Evolutionary conservation across 2,888 invertebrate species (phyloP).

Genomic region (Epirrhoe tristata): DNA sequence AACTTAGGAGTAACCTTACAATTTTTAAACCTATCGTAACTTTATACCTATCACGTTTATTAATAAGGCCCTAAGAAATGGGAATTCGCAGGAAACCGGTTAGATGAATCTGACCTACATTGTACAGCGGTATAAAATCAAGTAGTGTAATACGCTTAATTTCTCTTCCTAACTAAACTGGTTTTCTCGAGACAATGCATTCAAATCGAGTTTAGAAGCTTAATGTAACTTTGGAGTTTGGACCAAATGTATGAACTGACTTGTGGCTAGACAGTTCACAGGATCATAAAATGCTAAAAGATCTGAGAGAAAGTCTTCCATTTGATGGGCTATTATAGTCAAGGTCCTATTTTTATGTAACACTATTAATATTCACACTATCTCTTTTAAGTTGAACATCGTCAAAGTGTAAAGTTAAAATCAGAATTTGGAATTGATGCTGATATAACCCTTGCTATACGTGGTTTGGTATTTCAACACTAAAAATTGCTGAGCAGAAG

Average conservation of each 20-base stretch:
- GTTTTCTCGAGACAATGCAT: not conserved
- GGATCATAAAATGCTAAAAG: too few relatives aligned
- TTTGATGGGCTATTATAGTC: too few relatives aligned
- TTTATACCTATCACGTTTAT: too few relatives aligned
- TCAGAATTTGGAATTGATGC: not conserved
- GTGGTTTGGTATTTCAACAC: not conserved
- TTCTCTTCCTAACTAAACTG: not conserved
- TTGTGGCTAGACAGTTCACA: too few relatives aligned
- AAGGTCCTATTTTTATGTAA: not conserved
- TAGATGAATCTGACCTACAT: slow-evolving; percentile 22
- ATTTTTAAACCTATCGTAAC: too few relatives aligned
- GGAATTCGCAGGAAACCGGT: slow-evolving; percentile 19
- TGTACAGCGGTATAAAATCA: not conserved
- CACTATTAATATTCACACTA: not conserved
- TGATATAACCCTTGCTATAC: not conserved
- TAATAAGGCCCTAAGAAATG: too few relatives aligned
- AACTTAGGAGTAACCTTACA: too few relatives aligned
- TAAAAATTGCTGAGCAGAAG: not conserved
- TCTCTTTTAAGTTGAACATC: not conserved
- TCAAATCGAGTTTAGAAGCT: not conserved
- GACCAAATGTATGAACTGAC: too few relatives aligned
- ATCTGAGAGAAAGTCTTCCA: too few relatives aligned
- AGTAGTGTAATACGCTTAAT: not conserved
- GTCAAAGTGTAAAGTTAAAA: not conserved
- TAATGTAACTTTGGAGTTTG: not conserved